These are phyloP conservation scores for Microplitis manilae DNA, from an alignment of 2,888 invertebrate species.

Conservation along the genomic window DNA sequence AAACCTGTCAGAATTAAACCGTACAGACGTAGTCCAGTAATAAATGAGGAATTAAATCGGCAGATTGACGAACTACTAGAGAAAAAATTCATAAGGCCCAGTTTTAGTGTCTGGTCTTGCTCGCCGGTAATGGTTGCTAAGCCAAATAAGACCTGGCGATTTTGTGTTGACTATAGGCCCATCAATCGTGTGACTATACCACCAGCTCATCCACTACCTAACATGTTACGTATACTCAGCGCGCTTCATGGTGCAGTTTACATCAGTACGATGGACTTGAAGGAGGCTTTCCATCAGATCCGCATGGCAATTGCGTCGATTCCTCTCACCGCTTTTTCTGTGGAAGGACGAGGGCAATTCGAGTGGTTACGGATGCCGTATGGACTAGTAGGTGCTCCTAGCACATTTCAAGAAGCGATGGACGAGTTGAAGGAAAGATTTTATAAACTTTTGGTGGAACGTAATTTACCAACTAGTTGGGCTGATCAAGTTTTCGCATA, in stretches of 20 bases:
- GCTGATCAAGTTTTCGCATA: constrained; percentile 8
- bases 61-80: not conserved
- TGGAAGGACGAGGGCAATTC: constrained; percentile 40
- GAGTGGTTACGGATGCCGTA: constrained; percentile 47
- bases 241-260: not conserved
- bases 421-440: constrained; percentile 35
- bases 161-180: not conserved
- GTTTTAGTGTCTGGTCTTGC: not conserved
- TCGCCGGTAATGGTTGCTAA: not conserved
- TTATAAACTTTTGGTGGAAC: too few species aligned
- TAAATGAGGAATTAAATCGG: not conserved
- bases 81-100: not conserved
- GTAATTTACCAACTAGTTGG: too few species aligned
- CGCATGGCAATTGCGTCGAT: constrained; percentile 22
- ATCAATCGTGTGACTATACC: not conserved
- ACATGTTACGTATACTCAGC: not conserved
- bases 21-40: not conserved
- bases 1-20: not conserved
- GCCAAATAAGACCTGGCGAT: not conserved
- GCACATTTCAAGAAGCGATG: constrained; percentile 45
- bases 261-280: not conserved
- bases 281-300: not conserved
- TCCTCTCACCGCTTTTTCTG: constrained; percentile 41
- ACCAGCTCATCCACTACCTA: not conserved
- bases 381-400: constrained; percentile 44